Base-by-base conservation (phyloP, 2,113 vertebrate species). In the Centropristis striata region DNA sequence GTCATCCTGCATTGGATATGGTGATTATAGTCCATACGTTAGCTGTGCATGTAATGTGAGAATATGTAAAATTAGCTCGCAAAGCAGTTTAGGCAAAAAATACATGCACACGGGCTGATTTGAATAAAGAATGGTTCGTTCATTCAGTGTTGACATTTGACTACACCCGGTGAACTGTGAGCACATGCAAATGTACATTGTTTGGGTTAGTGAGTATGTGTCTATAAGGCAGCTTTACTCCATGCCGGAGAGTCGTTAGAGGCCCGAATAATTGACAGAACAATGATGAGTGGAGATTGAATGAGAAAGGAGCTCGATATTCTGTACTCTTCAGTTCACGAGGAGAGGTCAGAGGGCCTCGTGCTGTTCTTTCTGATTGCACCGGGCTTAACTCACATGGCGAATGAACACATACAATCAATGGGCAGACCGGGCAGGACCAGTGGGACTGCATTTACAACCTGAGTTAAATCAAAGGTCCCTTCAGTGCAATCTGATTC, bases 231-330 rank as follows among this genome's bases (percentile, higher is more conserved):
- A 67, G 81, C 53, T 54, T 51, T 41, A 59, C 50, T 70, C 50
- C 25, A 27, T 77, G 83, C 80, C 16, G 15, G 39, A 55, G 74
- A 89, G 86, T 91, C 71, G 46, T 90, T 90, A 82, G 81, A 80
- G 76, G 71, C 20, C 9, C 25, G 15, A 66, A 49, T 69, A 83
- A 90, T 88, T 82, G 92, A 92, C 91, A 84, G 75, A 89, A 91
- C 90, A 89, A 92, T 91, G 86, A 86, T 81, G 88, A 83, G 86
- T 74, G 83, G 83, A 84, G 85, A 93, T 90, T 88, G 91, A 92
- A 85, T 0, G 13, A 74, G 92, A 90, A 76, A 82, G 86, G 49
- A 84, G 80, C 72, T 93, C 90, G 47, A 94, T 94, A 91, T 65
- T 66, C 81, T 77, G 80, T 55, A 44, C 81, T 87, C 84, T 61